These are phyloP conservation scores for Drosophila punjabiensis DNA, from an alignment of 1,140 invertebrate species.

Conservation along the genomic window DNA sequence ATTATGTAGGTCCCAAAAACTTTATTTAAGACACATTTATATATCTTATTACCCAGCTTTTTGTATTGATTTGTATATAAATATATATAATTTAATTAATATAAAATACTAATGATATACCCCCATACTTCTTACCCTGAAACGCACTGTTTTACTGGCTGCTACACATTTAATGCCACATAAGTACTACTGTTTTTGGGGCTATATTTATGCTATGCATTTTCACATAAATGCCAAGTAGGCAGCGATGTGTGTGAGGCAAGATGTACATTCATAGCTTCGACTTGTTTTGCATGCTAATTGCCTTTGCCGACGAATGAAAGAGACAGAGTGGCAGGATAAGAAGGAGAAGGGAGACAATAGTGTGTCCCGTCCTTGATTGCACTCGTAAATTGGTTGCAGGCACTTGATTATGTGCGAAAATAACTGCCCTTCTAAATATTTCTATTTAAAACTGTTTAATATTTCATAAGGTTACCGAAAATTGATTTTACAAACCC, in stretches of 20 bases:
- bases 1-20: too few species aligned
- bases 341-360: neutral
- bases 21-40: neutral
- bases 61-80: neutral
- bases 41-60: neutral
- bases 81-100: neutral
- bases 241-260: slow-evolving; percentile 29
- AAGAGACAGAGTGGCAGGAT: slow-evolving; percentile 13
- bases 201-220: slow-evolving; percentile 75
- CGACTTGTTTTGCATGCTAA: slow-evolving; percentile 80
- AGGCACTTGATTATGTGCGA: slow-evolving; percentile 68
- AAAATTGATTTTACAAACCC: slow-evolving; percentile 10
- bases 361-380: slow-evolving; percentile 1
- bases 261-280: slow-evolving; percentile 72
- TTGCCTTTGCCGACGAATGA: slow-evolving; percentile 49
- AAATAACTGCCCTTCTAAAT: slow-evolving; percentile 43
- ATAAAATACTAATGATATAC: too few species aligned
- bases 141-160: neutral
- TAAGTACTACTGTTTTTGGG: slow-evolving; percentile 27
- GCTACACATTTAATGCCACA: slow-evolving; percentile 16
- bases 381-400: slow-evolving; percentile 51
- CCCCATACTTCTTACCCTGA: neutral
- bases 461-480: slow-evolving; percentile 29
- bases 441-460: slow-evolving; percentile 24
- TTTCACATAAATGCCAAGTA: slow-evolving; percentile 62